A percentile compares a stretch with the other conserved stretches of the same genome.
Conservation (phyloP, 2,113 vertebrate genomes). For the Halcyon senegalensis region DNA sequence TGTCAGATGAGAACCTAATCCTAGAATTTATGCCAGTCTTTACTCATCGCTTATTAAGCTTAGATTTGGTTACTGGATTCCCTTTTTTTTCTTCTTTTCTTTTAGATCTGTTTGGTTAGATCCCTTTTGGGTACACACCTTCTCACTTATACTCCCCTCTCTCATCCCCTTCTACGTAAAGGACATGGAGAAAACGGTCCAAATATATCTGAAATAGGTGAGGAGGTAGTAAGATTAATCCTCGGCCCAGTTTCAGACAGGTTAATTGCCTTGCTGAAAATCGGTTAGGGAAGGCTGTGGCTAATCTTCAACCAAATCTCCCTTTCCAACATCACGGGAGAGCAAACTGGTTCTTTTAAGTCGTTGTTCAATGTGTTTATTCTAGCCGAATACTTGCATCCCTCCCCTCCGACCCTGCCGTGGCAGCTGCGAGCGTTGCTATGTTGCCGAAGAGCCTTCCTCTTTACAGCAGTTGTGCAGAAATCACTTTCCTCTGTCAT, state of each 20-base stretch:
- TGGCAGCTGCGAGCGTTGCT: background rate
- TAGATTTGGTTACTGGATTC: background rate
- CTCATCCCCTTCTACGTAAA: background rate
- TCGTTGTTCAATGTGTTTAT: background rate
- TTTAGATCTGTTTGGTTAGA: background rate
- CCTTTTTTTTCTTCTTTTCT: background rate
- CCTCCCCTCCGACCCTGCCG: background rate
- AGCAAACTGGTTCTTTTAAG: background rate
- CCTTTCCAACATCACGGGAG: background rate
- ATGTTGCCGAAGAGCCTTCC: background rate
- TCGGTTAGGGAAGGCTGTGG: background rate
- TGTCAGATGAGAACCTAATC: background rate
- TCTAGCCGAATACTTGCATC: background rate
- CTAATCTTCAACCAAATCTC: background rate
- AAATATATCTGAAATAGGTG: accelerated
- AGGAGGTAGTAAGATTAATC: background rate
- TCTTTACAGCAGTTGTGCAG: background rate
- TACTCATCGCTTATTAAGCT: background rate
- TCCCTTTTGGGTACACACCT: background rate
- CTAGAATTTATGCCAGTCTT: background rate
- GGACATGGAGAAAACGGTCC: background rate
- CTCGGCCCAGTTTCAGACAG: background rate
- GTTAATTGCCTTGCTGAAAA: background rate
- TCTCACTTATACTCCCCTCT: accelerated
- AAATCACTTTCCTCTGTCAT: background rate